These are phyloP conservation scores for Bovichtus variegatus DNA, from an alignment of 2,797 vertebrate genomes.

Conservation along the genomic window DNA sequence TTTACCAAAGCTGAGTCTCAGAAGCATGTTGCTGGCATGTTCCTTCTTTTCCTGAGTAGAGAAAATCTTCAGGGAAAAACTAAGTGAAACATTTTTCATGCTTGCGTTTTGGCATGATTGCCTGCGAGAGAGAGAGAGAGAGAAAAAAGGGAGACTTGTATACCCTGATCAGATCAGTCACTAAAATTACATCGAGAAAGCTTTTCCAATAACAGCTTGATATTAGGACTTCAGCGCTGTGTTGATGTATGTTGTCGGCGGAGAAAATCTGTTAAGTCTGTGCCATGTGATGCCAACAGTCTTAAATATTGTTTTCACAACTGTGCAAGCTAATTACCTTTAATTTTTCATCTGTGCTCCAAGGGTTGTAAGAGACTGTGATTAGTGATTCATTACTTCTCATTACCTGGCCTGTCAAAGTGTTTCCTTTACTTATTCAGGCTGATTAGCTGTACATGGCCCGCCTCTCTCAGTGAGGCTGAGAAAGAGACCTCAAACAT, in stretches of 20 bases:
- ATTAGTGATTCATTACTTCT: constrained; percentile 87
- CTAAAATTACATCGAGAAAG: constrained; percentile 72
- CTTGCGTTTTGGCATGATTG: constrained; percentile 62
- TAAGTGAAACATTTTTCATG: constrained; percentile 63
- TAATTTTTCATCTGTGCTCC: constrained; percentile 86
- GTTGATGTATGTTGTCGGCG: constrained; percentile 76
- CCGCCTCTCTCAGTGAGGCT: constrained; percentile 72
- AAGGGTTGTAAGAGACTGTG: constrained; percentile 82
- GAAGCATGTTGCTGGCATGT: constrained; percentile 54
- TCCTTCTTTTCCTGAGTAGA: constrained; percentile 33
- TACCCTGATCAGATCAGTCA: constrained; percentile 74
- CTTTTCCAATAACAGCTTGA: constrained; percentile 77
- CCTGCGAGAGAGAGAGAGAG: constrained; percentile 22
- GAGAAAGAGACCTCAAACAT: constrained; percentile 74
- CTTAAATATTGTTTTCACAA: constrained; percentile 86
- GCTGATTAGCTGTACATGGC: constrained; percentile 83
- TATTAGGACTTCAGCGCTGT: constrained; percentile 66
- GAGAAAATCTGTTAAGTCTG: constrained; percentile 79
- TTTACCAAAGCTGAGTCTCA: constrained; percentile 28
- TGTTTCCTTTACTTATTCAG: constrained; percentile 86
- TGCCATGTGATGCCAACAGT: constrained; percentile 79
- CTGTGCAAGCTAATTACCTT: constrained; percentile 85
- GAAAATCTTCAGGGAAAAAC: constrained; percentile 43
- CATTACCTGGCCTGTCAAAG: constrained; percentile 85
- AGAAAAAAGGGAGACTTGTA: constrained; percentile 54